These are phyloP conservation scores for Siniperca scherzeri DNA, from an alignment of 2,797 vertebrate species.

Conservation along the genomic window DNA sequence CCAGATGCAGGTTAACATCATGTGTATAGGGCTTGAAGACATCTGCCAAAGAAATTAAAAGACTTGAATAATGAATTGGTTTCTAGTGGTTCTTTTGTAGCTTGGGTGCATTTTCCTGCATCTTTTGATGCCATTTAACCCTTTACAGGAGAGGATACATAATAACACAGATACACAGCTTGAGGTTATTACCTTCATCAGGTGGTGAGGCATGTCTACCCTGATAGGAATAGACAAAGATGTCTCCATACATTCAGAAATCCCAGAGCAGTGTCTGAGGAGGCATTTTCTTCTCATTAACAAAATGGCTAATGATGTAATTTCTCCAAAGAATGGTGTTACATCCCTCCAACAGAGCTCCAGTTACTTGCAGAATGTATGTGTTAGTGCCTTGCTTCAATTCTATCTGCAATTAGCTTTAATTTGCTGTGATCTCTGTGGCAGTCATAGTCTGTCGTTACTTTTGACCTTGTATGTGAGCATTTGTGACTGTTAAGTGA, in stretches of 20 bases:
- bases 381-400: conserved; percentile 28
- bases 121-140: conserved; percentile 25
- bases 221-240: conserved; percentile 37
- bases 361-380: conserved; percentile 43
- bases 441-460: conserved; percentile 34
- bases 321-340: conserved; percentile 57
- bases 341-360: conserved; percentile 49
- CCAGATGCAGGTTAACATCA: conserved; percentile 3
- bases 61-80: conserved; percentile 22
- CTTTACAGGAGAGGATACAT: conserved; percentile 11
- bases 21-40: conserved; percentile 10
- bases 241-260: conserved; percentile 37
- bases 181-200: conserved; percentile 23
- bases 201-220: conserved; percentile 10
- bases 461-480: conserved; percentile 57
- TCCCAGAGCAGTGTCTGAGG: conserved; percentile 47
- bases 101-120: conserved; percentile 10
- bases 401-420: conserved; percentile 63
- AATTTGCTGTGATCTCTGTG: conserved; percentile 63
- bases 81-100: conserved; percentile 40
- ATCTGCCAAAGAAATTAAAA: conserved; percentile 33
- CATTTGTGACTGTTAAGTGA: conserved; percentile 63
- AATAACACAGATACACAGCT: conserved; percentile 14
- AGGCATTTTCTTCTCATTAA: conserved; percentile 66
- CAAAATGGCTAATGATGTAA: conserved; percentile 70